These are phyloP conservation scores for Mellilla xanthometata DNA, from an alignment of 2,888 invertebrate species.

Conservation along the genomic window DNA sequence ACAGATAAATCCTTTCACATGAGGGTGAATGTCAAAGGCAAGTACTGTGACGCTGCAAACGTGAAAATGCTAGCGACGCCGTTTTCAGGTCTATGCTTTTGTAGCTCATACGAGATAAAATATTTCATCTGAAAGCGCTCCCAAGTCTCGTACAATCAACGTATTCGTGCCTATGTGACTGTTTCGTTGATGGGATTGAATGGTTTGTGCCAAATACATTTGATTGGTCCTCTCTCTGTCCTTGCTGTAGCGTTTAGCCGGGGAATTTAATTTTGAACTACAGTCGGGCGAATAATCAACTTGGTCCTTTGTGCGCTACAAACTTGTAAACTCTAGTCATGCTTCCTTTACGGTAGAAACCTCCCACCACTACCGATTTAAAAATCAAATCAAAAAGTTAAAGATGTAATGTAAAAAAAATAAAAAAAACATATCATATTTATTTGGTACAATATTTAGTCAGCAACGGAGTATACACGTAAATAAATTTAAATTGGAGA, in stretches of 20 bases:
- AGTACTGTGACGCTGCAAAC: conserved; percentile 25
- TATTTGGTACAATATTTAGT: no score
- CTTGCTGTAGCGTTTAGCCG: no score
- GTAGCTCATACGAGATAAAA: conserved; percentile 27
- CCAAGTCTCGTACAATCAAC: conserved; percentile 3
- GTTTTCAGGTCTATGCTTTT: conserved; percentile 33
- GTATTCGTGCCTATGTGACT: conserved; percentile 7
- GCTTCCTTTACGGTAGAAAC: no score
- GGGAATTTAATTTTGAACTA: conserved; percentile 8
- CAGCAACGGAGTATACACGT: no score
- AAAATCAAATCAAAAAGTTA: no score
- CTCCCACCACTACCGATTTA: no score
- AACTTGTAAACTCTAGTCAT: background rate
- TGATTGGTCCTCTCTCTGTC: conserved; percentile 10
- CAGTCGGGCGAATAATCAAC: background rate
- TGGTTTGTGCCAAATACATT: conserved; percentile 14
- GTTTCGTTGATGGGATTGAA: conserved; percentile 2
- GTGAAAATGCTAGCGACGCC: conserved; percentile 26
- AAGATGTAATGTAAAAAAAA: no score
- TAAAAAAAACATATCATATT: no score
- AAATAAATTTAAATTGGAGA: no score
- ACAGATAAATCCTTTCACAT: conserved; percentile 46
- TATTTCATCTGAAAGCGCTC: conserved; percentile 18
- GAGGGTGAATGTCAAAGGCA: conserved; percentile 40
- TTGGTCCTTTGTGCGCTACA: background rate